phyloP scores from a whole-genome alignment of 2,113 vertebrate genomes.

The Oryzias curvinotus region DNA sequence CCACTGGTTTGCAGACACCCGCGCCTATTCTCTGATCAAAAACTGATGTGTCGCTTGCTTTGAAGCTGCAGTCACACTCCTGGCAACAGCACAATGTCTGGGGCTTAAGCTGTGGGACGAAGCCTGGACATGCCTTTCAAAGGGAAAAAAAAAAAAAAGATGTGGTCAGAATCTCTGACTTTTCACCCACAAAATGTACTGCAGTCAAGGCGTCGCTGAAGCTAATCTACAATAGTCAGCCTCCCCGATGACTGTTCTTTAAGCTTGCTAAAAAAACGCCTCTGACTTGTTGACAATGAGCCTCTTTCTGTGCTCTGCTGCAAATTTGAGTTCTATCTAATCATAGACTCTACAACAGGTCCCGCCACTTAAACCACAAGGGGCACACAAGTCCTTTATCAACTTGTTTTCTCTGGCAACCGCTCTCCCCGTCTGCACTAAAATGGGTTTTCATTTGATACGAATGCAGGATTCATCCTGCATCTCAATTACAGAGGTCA shows the following conservation, averaged over 20 bases:
- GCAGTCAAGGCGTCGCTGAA: neutral
- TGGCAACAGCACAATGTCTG: constrained; percentile 44
- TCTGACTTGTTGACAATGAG: constrained; percentile 35
- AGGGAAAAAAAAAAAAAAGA: constrained; percentile 8
- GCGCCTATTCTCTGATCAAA: constrained; percentile 62
- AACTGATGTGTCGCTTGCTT: constrained; percentile 58
- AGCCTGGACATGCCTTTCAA: constrained; percentile 36
- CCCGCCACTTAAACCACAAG: constrained; percentile 65
- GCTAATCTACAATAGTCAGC: constrained; percentile 21
- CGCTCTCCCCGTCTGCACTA: constrained; percentile 65
- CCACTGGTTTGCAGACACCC: constrained; percentile 43
- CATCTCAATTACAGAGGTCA: constrained; percentile 75
- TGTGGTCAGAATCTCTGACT: constrained; percentile 23
- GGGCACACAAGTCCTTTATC: constrained; percentile 68
- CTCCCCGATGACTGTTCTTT: constrained; percentile 18
- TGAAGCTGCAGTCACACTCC: constrained; percentile 55
- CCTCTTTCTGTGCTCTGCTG: constrained; percentile 27
- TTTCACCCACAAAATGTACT: constrained; percentile 19
- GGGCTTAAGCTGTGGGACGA: constrained; percentile 24
- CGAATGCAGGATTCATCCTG: constrained; percentile 67
- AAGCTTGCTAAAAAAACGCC: constrained; percentile 31
- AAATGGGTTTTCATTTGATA: constrained; percentile 77
- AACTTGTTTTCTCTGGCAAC: constrained; percentile 76
- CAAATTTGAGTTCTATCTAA: constrained; percentile 60
- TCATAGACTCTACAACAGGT: constrained; percentile 70